Base-by-base conservation (phyloP, 1,140 invertebrate species). In the Drosophila subobscura region DNA sequence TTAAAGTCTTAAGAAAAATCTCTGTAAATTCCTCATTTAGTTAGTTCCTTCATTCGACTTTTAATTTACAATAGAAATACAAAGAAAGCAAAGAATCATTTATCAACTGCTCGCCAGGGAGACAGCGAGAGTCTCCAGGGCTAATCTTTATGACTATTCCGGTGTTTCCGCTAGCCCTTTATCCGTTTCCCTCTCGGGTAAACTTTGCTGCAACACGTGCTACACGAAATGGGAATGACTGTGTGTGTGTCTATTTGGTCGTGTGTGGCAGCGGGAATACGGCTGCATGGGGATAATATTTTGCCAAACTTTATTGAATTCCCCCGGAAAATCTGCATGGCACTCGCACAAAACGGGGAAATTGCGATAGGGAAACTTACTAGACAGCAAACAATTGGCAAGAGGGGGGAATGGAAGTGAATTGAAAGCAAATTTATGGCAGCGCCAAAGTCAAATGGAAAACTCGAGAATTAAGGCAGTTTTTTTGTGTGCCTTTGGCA, bases 221-320 rank as follows among this genome's bases (percentile, higher is more conserved):
- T 70, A 86, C 75, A 57, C 37, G 37, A 14, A 54, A 25, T 8
- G 27, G 16, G 33, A 12, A 37, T 12, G 33, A 37, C 33, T 37
- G 10, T 37, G 4, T 37, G 33, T 20, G 16, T 20, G 16, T 1
- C 16, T 20, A 20, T 20, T 20, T 20, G 50, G 70, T 79, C 79
- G 70, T 83, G 71, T 46, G 50, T 61, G 40, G n/a, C 71, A 22
- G 42, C 6, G 65, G 55, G 64, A 66, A 75, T 59, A 63, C 67
- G 60, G 57, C 72, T 86, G 72, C 47, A 67, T 67, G 78, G 74
- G 33, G 70, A 86, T 81, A 85, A 86, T 86, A 86, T 86, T 88
- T 86, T 78, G 81, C 70, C 77, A 88, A 86, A 86, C 81, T 86
- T 86, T 86, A 86, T 86, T 86, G 81, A 86, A 86, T 86, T 86